Base-by-base conservation (phyloP, 2,888 invertebrate genomes). In the Epistrophe grossulariae region DNA sequence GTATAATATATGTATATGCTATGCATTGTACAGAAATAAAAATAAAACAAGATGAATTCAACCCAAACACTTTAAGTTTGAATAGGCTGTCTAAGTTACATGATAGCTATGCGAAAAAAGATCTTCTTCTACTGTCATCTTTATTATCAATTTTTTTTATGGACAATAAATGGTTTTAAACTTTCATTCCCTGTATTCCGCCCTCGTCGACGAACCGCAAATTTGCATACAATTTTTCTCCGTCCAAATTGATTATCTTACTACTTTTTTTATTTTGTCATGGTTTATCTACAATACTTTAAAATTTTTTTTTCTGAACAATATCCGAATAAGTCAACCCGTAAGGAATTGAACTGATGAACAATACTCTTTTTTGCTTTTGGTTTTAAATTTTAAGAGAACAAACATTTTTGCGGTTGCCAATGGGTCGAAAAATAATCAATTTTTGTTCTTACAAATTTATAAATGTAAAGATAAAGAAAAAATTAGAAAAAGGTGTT, bases 101-200 rank as follows among this genome's bases (percentile, higher is more conserved):
- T 57, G 74, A 74, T 48, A 60, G 66, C 66, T 70, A 68, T 79
- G 74, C 11, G n/a, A 62, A 77, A 66, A 77, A 80, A 71, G 66
- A 80, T 74, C 70, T 35, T 66, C 31, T 68, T 19, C 68, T 68
- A 40, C 72, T 73, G 52, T 60, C 60, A 24, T 71, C 59, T 71
- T 79, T 79, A 84, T 73, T 38, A 48, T 64, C 43, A 66, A n/a
- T 79, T 74, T 72, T 72, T 71, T 72, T 80, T 71, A 72, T 64
- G 48, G 48, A 81, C 84, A 84, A 84, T 85, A 85, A 85, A 78
- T 81, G 62, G 70, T 85, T 78, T 85, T 81, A 77, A 84, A 85
- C 85, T 85, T 81, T 78, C 81, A 85, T 85, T 81, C 85, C 81
- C 81, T 31, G 64, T 81, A 77, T 81, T 73, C 78, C 79, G 78